Percentiles rank a stretch among this genome's conserved stretches.
Evolutionary conservation across 2,888 invertebrate genomes (phyloP).

Genomic region (Euphydryas editha): DNA sequence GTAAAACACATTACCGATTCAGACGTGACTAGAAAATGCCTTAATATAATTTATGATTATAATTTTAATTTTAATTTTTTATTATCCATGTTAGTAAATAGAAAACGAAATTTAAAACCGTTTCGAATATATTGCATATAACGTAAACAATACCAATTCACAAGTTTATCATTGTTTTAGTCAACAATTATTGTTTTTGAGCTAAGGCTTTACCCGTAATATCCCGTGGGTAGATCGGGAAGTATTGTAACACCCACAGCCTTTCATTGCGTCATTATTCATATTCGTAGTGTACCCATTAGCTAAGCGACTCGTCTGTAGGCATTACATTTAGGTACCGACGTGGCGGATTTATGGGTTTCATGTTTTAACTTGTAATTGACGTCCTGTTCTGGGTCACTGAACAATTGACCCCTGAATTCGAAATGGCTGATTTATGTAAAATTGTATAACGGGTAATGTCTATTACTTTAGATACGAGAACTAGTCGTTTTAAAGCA

Average conservation of each 20-base stretch:
- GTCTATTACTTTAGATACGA: background rate
- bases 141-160: background rate
- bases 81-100: no score
- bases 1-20: no score
- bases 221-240: constrained; percentile 76
- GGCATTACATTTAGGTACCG: constrained; percentile 37
- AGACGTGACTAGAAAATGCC: no score
- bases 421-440: background rate
- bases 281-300: constrained; percentile 53
- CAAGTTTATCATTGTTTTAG: constrained; percentile 9
- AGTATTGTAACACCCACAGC: constrained; percentile 72
- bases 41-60: no score
- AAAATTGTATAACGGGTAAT: background rate
- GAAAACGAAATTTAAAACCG: no score
- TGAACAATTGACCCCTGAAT: constrained; percentile 3
- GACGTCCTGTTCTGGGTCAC: constrained; percentile 20
- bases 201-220: constrained; percentile 31
- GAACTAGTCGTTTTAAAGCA: background rate
- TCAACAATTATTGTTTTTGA: constrained; percentile 27
- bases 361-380: constrained; percentile 33
- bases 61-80: no score
- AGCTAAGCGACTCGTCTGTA: constrained; percentile 44
- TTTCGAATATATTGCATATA: background rate
- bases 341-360: constrained; percentile 40
- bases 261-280: constrained; percentile 76